Conservation (phyloP, 2,797 vertebrate genomes). For the Melanotaenia boesemani region DNA sequence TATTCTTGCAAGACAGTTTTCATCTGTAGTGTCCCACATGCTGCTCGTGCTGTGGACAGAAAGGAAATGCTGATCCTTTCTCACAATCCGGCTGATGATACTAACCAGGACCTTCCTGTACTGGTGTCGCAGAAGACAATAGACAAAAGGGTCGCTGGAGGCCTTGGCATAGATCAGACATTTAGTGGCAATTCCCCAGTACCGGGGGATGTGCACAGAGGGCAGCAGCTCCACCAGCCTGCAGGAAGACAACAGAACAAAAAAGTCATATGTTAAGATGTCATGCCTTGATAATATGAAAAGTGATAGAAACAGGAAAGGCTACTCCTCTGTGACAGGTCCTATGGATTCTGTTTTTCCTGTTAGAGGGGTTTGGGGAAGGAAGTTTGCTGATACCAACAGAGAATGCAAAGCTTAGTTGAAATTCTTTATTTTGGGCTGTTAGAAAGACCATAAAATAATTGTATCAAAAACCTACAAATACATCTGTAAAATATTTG, state of each 20-base stretch:
- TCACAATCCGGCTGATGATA: conserved; percentile 77
- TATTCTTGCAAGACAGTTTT: conserved; percentile 71
- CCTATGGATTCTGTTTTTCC: background rate
- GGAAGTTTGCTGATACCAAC: background rate
- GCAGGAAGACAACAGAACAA: conserved; percentile 22
- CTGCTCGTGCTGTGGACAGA: conserved; percentile 83
- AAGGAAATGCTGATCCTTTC: conserved; percentile 77
- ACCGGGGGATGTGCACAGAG: conserved; percentile 81
- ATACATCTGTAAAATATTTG: background rate
- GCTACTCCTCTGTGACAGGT: background rate
- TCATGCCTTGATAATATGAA: background rate
- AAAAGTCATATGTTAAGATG: background rate
- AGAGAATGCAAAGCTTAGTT: background rate
- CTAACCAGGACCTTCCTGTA: conserved; percentile 85
- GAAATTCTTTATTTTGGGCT: background rate
- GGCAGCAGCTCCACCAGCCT: conserved; percentile 86
- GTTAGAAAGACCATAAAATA: background rate
- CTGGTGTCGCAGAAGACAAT: conserved; percentile 85
- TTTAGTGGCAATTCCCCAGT: conserved; percentile 86
- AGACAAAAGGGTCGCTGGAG: conserved; percentile 85
- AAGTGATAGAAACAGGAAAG: background rate
- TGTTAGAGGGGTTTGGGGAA: background rate
- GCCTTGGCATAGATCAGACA: conserved; percentile 87
- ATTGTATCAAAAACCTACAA: background rate
- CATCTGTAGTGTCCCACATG: conserved; percentile 80